Evolutionary conservation across 2,888 invertebrate species (phyloP).

Genomic region (Mythimna impura): DNA sequence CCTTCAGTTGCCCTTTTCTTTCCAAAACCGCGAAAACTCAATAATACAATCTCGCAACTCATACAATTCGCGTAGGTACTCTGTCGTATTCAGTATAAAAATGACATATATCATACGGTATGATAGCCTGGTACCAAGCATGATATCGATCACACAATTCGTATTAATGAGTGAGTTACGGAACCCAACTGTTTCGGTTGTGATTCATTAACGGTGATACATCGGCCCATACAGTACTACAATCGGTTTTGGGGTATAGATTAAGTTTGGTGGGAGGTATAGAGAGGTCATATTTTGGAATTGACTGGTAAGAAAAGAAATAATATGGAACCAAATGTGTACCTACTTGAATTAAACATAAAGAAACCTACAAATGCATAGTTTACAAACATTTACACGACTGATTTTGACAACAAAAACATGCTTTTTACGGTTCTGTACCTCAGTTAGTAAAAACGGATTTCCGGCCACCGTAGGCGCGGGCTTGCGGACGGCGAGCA

Average conservation of each 20-base stretch:
- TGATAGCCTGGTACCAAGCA: slow-evolving; percentile 30
- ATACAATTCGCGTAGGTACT: slow-evolving; percentile 16
- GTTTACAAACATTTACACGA: no score
- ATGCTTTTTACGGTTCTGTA: no score
- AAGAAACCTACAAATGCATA: no score
- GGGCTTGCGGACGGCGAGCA: no score
- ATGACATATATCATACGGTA: slow-evolving; percentile 43
- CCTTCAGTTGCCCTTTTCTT: no score
- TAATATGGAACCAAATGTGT: background rate
- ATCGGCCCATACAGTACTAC: slow-evolving; percentile 73
- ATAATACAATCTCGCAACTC: background rate
- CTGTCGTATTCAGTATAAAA: slow-evolving; percentile 25
- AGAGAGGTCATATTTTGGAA: slow-evolving; percentile 24
- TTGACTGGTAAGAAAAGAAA: no score
- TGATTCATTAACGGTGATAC: slow-evolving; percentile 85
- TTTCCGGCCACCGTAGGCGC: no score
- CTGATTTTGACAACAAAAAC: no score
- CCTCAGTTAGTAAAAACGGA: no score
- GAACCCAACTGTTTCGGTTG: slow-evolving; percentile 78
- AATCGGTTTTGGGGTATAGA: slow-evolving; percentile 63
- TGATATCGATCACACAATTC: slow-evolving; percentile 78
- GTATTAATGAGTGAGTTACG: slow-evolving; percentile 78
- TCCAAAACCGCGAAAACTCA: no score
- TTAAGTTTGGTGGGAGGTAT: slow-evolving; percentile 18
- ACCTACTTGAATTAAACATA: no score